Base-by-base conservation (phyloP, 2,113 vertebrate genomes). In the Pristiophorus japonicus region DNA sequence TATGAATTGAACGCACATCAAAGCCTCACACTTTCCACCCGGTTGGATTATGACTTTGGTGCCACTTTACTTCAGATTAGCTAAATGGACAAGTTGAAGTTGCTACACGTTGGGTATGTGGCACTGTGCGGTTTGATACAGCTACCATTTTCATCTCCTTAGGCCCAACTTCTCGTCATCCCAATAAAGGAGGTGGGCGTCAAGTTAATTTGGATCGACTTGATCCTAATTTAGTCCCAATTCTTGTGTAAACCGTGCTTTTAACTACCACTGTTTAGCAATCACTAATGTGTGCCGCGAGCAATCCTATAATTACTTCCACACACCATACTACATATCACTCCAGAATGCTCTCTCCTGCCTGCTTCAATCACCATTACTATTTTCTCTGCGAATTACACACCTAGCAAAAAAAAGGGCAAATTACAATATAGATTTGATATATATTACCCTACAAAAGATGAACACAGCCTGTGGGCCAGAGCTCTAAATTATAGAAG, bases 401-500 rank as follows among this genome's bases (percentile, higher is more conserved):
- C 66, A 47, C 66, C 66, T n/a, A 47, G 65, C 93, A 47, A 94
- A 70, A 73, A 94, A 93, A 94, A 67, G n/a, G 63, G 93, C 93
- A 94, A 94, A 94, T 94, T 94, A 34, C 93, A 94, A 73, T 70
- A 94, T 94, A 73, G 66, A 94, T 70, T 94, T 90, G 63, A 94
- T 96, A 95, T 96, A 96, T 91, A 95, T 91, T 62, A 91, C 90
- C 24, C 95, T 88, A 45, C 66, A 67, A 95, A 96, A 93, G 73
- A 73, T 95, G 95, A 95, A 96, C 95, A 95, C 95, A 94, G 95
- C 67, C 94, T 67, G 90, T 42, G 66, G 75, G 24, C n/a, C 96
- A 14, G 85, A 63, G 47, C 51, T 96, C 95, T 93, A 96, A 96
- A 96, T 94, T 96, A 95, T 96, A 96, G 96, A 96, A 96, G 92